phyloP scores from a whole-genome alignment of 1,140 invertebrate genomes.

The Drosophila willistoni region DNA sequence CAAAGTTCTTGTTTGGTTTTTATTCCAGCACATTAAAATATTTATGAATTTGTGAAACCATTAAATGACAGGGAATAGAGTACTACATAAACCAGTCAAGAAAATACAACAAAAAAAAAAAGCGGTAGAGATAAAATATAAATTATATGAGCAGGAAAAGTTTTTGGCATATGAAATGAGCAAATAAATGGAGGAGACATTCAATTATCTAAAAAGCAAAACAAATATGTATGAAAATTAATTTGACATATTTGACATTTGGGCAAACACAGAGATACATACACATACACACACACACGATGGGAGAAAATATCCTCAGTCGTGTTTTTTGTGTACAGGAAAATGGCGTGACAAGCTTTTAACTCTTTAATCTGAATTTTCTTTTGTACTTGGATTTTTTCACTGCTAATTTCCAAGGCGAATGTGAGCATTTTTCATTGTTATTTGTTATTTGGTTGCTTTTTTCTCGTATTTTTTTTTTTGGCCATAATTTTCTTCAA shows the following conservation, averaged over 20 bases:
- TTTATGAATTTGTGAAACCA: constrained; percentile 6
- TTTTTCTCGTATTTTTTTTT: constrained; percentile 34
- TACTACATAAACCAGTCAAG: not conserved
- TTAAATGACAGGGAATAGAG: not conserved
- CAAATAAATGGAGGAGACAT: constrained; percentile 58
- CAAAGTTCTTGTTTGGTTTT: constrained; percentile 1
- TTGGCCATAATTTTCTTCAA: constrained; percentile 55
- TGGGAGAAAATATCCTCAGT: not conserved
- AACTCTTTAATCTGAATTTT: constrained; percentile 74
- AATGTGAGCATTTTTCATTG: constrained; percentile 53
- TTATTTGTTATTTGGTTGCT: constrained; percentile 29
- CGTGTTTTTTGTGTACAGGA: constrained; percentile 12
- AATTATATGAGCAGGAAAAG: not conserved
- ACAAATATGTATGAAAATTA: constrained; percentile 69
- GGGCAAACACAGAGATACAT: constrained; percentile 62
- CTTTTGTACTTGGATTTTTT: constrained; percentile 24
- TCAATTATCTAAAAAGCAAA: constrained; percentile 78
- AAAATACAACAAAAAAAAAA: not conserved
- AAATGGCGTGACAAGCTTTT: constrained; percentile 73
- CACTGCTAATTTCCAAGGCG: constrained; percentile 53
- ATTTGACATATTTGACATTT: constrained; percentile 79
- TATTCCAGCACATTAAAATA: constrained; percentile 7
- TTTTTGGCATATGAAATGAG: constrained; percentile 57
- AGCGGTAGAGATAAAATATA: constrained; percentile 21
- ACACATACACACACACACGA: constrained; percentile 13